Percentiles rank a stretch among this genome's conserved stretches.
phyloP scores from a whole-genome alignment of 2,888 invertebrate species.

The Idaea aversata region DNA sequence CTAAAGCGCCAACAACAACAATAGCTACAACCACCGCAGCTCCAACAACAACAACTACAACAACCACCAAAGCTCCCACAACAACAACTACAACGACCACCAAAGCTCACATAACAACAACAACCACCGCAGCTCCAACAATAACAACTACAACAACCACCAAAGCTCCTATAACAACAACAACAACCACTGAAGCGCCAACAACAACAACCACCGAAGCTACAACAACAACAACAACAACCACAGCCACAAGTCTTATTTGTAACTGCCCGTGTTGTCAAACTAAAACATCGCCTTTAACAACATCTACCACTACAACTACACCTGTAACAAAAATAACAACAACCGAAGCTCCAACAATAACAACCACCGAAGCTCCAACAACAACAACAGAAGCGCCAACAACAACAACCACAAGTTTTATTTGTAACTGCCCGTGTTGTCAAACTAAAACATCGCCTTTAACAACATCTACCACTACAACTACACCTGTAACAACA shows the following conservation, averaged over 20 bases:
- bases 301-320: too few relatives aligned
- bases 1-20: neutral
- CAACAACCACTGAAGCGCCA: neutral
- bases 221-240: neutral
- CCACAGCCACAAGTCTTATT: neutral
- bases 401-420: neutral
- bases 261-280: neutral
- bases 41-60: too few relatives aligned
- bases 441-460: neutral
- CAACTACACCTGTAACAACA: conserved; percentile 10
- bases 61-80: conserved; percentile 10
- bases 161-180: neutral
- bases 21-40: neutral
- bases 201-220: conserved; percentile 2
- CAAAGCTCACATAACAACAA: conserved; percentile 16
- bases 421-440: too few relatives aligned
- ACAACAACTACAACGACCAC: conserved; percentile 14
- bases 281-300: neutral
- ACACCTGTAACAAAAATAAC: neutral
- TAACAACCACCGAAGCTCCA: conserved; percentile 10
- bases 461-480: neutral
- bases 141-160: conserved; percentile 5
- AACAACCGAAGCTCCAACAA: neutral
- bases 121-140: neutral
- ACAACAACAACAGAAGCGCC: conserved; percentile 20